Evolutionary conservation across 2,113 vertebrate genomes (phyloP), one percentile per base, ranked within the genome.

Genomic region (Micronycteris hirsuta): DNA sequence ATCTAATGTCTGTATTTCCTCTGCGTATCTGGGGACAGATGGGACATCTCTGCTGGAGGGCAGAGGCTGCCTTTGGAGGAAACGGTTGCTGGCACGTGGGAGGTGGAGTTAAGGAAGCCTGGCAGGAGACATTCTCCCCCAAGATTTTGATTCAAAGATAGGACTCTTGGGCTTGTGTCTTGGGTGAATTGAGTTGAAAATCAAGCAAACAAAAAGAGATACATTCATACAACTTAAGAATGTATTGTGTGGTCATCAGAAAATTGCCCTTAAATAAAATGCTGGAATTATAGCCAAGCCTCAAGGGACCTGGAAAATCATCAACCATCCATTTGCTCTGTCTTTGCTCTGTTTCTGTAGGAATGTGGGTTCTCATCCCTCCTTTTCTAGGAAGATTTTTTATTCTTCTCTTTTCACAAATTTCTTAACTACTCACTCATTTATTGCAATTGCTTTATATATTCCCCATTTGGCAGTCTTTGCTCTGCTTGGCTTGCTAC

Each of bases 221-320:
- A 26, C 1, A 49, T 1, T 88, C 36, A 56, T 78, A 49, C 77
- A 96, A 81, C 56, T 80, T 90, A 71, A 73, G 47, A 86, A 81
- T 36, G 0, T 26, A 45, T 33, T 81, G 9, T 54, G 24, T n/a
- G n/a, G 7, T 71, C 19, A 26, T 45, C 54, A 24, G 52, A 96
- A 96, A 86, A 65, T 61, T 83, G 10, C 22, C 43, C 38, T 16
- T 83, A 89, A 95, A 52, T 82, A 91, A 89, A 96, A 70, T 86
- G 28, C 17, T 80, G 17, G 20, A 86, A 86, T 74, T 84, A 76
- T 0, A 61, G 36, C 38, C 38, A 70, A 58, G 14, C 4, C 54
- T 83, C 31, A 67, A 52, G 49, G 5, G 3, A 91, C 52, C 86
- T 71, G 36, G 49, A 88, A 96, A 95, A 22, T 56, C 15, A 54